Percentiles rank a stretch among this genome's conserved stretches.
phyloP scores from a whole-genome alignment of 1,140 invertebrate genomes.

The Pomacea maculata region DNA sequence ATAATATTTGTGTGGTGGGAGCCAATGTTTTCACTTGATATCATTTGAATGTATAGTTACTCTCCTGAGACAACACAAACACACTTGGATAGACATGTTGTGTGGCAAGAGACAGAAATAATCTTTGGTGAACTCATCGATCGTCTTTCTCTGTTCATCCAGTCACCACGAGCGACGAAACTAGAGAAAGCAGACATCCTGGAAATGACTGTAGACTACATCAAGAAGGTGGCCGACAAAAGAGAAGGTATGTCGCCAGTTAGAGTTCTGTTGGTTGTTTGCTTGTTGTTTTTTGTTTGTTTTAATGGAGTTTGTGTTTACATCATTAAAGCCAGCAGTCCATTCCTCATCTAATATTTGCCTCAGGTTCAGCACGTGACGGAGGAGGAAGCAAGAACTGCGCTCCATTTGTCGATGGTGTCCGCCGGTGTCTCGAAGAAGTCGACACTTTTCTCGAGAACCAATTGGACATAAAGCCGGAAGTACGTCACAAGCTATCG shows the following conservation, averaged over 20 bases:
- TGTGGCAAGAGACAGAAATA: too few relatives aligned
- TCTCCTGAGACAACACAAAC: too few relatives aligned
- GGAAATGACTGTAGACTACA: constrained; percentile 51
- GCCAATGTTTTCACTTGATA: too few relatives aligned
- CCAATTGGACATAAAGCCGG: constrained; percentile 10
- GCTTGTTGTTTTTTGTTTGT: not conserved
- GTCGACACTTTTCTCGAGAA: constrained; percentile 17
- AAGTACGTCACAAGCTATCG: constrained; percentile 18
- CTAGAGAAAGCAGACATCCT: constrained; percentile 53
- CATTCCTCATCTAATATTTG: too few relatives aligned
- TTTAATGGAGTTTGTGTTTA: not conserved
- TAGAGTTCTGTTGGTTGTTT: not conserved
- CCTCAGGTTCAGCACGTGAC: too few relatives aligned
- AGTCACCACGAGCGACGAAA: constrained; percentile 35
- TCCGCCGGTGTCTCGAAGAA: constrained; percentile 17
- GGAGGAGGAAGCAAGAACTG: not conserved
- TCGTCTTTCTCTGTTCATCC: constrained; percentile 3
- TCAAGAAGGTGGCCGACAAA: constrained; percentile 27
- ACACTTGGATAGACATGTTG: too few relatives aligned
- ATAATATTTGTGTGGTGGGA: too few relatives aligned
- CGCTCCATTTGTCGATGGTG: constrained; percentile 10
- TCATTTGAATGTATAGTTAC: too few relatives aligned
- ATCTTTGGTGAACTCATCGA: too few relatives aligned
- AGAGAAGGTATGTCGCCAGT: constrained; percentile 7
- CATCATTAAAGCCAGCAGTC: not conserved